Evolutionary conservation across 2,113 vertebrate genomes (phyloP).

Genomic region (Passer domesticus): DNA sequence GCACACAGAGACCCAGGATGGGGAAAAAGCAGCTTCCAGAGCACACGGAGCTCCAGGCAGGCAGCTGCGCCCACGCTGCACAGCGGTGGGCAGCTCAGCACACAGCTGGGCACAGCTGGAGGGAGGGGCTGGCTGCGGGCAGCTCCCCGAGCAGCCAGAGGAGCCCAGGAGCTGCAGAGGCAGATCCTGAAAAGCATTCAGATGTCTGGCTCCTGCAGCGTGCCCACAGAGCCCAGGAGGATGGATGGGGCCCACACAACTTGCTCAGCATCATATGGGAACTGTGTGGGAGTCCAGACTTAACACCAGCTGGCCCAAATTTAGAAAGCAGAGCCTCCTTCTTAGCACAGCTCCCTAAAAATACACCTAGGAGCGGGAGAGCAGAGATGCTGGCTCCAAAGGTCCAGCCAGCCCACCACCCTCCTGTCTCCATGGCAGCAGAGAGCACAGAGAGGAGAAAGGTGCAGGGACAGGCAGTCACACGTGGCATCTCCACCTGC

Average conservation of each 20-base stretch:
- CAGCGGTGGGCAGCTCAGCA: neutral
- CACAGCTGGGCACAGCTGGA: constrained; percentile 43
- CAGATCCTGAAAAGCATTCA: neutral
- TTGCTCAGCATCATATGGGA: neutral
- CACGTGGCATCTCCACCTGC: neutral
- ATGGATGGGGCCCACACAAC: neutral
- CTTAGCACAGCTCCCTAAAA: neutral
- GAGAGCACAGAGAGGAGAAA: neutral
- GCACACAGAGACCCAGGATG: neutral
- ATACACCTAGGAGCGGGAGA: neutral
- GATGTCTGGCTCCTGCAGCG: neutral
- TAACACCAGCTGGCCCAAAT: neutral
- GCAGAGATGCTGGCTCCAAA: neutral
- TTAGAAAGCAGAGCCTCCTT: constrained; percentile 6
- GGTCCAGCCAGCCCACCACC: neutral
- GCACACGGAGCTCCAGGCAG: neutral
- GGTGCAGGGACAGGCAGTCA: neutral
- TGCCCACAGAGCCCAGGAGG: neutral
- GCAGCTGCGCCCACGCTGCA: neutral
- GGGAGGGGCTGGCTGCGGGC: neutral
- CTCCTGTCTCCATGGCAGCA: neutral
- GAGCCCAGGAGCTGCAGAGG: neutral
- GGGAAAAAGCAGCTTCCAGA: neutral
- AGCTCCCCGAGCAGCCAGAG: neutral
- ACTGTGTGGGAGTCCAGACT: neutral